Percentiles rank a stretch among this genome's conserved stretches.
Evolutionary conservation across 2,113 vertebrate genomes (phyloP).

Genomic region (Propithecus coquereli): DNA sequence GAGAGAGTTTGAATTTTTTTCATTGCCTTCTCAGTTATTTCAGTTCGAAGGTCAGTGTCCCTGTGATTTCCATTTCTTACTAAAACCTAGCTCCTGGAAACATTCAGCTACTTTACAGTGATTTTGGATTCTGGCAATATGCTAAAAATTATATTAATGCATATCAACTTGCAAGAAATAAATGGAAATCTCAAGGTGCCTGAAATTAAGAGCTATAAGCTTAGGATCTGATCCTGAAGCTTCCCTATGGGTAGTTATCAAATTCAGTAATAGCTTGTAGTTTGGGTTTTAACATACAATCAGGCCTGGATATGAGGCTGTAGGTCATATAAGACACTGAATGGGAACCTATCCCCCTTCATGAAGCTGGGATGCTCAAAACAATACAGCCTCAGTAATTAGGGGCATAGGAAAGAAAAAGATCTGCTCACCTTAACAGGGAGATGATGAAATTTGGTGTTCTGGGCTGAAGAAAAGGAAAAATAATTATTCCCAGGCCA

Average conservation of each 20-base stretch:
- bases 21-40: constrained; percentile 44
- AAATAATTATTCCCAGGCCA: background rate
- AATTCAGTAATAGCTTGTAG: constrained; percentile 52
- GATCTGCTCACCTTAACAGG: background rate
- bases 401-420: background rate
- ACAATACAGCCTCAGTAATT: background rate
- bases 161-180: constrained; percentile 66
- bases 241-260: constrained; percentile 51
- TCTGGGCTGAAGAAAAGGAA: background rate
- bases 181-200: constrained; percentile 61
- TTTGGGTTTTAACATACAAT: constrained; percentile 56
- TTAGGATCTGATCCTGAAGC: constrained; percentile 29
- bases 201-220: constrained; percentile 61
- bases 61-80: constrained; percentile 52
- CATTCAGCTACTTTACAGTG: constrained; percentile 13
- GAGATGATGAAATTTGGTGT: constrained; percentile 16
- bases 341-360: constrained; percentile 38
- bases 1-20: background rate
- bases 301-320: constrained; percentile 23
- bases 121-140: constrained; percentile 50
- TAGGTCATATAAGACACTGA: constrained; percentile 37
- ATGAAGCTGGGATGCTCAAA: constrained; percentile 36
- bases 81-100: constrained; percentile 56
- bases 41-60: constrained; percentile 15
- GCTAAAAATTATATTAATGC: constrained; percentile 62